A percentile compares a stretch with the other conserved stretches of the same genome.
phyloP scores from a whole-genome alignment of 1,140 invertebrate genomes.

The Aphelenchoides besseyi region DNA sequence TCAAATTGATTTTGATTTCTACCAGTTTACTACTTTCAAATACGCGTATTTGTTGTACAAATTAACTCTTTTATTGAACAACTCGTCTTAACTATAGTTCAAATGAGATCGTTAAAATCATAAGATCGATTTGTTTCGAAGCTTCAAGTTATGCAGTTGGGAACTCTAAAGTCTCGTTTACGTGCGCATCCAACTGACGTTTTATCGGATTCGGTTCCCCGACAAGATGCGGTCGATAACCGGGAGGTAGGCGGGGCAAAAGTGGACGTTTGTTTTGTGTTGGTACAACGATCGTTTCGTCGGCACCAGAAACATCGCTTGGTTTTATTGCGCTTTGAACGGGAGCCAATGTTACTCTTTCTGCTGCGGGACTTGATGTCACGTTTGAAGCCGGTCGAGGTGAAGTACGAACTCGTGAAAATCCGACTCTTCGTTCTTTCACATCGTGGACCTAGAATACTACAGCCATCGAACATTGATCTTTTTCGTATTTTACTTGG shows the following conservation, averaged over 20 bases:
- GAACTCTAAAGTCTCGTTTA: too few species aligned
- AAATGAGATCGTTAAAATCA: neutral
- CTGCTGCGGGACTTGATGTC: neutral
- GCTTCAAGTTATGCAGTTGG: too few species aligned
- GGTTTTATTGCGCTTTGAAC: neutral
- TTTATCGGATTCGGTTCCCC: neutral
- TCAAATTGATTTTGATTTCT: neutral
- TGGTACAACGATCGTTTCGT: neutral
- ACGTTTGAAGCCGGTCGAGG: neutral
- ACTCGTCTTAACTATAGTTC: too few species aligned
- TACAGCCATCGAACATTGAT: too few species aligned
- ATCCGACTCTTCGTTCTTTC: neutral
- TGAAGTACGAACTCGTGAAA: neutral
- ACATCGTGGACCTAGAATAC: neutral
- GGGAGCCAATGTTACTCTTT: neutral
- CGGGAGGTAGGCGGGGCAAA: neutral
- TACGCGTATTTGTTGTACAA: neutral
- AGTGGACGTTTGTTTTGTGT: neutral
- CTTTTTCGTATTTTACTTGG: too few species aligned
- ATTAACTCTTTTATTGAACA: neutral
- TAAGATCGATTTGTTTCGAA: too few species aligned
- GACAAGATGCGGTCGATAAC: neutral
- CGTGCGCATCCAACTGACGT: too few species aligned
- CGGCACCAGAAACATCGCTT: neutral
- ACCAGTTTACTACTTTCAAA: neutral